A percentile compares a stretch with the other conserved stretches of the same genome.
phyloP scores from a whole-genome alignment of 2,888 invertebrate genomes.

The Sinotaia quadrata region DNA sequence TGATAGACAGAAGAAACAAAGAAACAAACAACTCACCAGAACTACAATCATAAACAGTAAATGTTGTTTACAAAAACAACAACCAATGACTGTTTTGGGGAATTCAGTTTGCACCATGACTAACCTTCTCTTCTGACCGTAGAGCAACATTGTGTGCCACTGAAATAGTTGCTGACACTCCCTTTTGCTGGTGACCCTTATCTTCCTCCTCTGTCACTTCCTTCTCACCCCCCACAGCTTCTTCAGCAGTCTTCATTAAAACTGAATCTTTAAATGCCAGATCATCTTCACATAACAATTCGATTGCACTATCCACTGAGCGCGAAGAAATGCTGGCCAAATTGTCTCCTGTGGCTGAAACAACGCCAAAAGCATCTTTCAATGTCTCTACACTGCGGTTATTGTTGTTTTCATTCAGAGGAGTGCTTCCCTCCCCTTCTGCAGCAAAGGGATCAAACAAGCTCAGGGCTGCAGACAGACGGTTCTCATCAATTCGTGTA shows the following conservation, averaged over 20 bases:
- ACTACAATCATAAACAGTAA: no score
- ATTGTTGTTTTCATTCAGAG: slow-evolving; percentile 10
- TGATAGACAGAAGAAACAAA: no score
- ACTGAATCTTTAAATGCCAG: slow-evolving; percentile 16
- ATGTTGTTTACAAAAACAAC: no score
- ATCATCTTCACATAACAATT: slow-evolving; percentile 25
- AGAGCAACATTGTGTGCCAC: slow-evolving; percentile 32
- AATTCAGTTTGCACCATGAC: slow-evolving; percentile 16
- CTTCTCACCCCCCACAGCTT: slow-evolving; percentile 2
- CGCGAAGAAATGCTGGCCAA: slow-evolving; percentile 12
- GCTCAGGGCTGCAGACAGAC: slow-evolving; percentile 61
- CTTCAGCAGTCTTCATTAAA: slow-evolving; percentile 23
- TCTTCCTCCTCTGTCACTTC: background rate
- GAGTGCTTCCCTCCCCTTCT: slow-evolving; percentile 7
- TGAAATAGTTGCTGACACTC: slow-evolving; percentile 36
- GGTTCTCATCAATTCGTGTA: slow-evolving; percentile 58
- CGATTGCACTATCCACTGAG: slow-evolving; percentile 23
- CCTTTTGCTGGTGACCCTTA: slow-evolving; percentile 38
- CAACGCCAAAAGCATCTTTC: background rate
- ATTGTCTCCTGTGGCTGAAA: slow-evolving; percentile 5
- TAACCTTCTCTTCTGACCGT: slow-evolving; percentile 54
- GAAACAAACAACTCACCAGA: no score
- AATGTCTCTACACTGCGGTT: background rate
- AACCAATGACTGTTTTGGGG: no score
- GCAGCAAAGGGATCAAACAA: slow-evolving; percentile 57